phyloP scores from a whole-genome alignment of 1,140 invertebrate genomes.

The Drosophila pandora region DNA sequence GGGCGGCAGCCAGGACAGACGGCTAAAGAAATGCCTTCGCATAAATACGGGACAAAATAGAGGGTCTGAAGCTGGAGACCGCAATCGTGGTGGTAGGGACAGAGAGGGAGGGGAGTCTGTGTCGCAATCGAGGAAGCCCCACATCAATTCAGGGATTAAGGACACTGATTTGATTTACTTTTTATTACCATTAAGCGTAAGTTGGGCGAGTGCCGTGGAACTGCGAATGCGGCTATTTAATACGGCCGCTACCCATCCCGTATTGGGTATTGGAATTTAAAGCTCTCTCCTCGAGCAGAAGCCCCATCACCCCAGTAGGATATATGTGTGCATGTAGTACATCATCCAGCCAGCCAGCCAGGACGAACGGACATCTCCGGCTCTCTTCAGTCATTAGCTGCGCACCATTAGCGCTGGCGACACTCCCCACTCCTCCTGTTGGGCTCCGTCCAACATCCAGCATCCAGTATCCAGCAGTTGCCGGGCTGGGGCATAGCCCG shows the following conservation, averaged over 20 bases:
- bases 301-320: slow-evolving; percentile 4
- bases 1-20: slow-evolving; percentile 29
- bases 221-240: slow-evolving; percentile 65
- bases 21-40: slow-evolving; percentile 66
- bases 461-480: slow-evolving; percentile 9
- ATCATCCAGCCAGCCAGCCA: slow-evolving; percentile 36
- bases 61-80: slow-evolving; percentile 32
- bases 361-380: slow-evolving; percentile 15
- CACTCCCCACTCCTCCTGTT: slow-evolving; percentile 18
- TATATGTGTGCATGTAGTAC: slow-evolving; percentile 14
- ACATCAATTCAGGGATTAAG: slow-evolving; percentile 82
- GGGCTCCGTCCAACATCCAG: slow-evolving; percentile 18
- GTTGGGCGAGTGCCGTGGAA: slow-evolving; percentile 62
- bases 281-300: slow-evolving; percentile 34
- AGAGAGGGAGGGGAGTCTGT: slow-evolving; percentile 18
- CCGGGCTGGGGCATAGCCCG: slow-evolving; percentile 40
- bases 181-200: slow-evolving; percentile 83
- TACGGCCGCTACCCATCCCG: slow-evolving; percentile 16
- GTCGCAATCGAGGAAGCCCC: slow-evolving; percentile 61
- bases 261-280: slow-evolving; percentile 71
- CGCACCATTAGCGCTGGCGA: slow-evolving; percentile 77
- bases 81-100: not conserved
- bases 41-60: slow-evolving; percentile 65
- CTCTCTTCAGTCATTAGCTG: slow-evolving; percentile 71
- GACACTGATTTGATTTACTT: slow-evolving; percentile 83